Base-by-base conservation (phyloP, 2,888 invertebrate species). In the Patella caerulea region DNA sequence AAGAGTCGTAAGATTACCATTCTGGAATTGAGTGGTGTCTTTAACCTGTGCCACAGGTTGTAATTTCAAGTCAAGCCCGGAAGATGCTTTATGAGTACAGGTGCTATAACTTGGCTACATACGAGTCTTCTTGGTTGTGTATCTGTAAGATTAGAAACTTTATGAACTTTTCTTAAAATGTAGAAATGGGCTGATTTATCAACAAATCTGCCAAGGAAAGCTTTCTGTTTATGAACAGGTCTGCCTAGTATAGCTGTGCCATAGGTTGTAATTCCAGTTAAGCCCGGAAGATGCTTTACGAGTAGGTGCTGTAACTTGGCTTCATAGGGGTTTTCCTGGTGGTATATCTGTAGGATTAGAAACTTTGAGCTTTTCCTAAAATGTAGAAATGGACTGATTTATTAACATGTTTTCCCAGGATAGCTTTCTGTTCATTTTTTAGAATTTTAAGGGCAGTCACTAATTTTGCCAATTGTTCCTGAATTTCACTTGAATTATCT, bases 331-430 rank as follows among this genome's bases (percentile, higher is more conserved):
- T n/a, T 53, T 29, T 14, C 72, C 72, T 45, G 72, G 72, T 72
- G 72, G 72, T 15, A 72, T 12, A 17, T 72, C 29, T 45, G 45
- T n/a, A 15, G 52, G 3, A 34, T 34, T 34, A 34, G 34, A 7
- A 34, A 14, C 17, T 29, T 72, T 29, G 19, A 72, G 0, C 29
- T 17, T 72, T 72, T 15, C 45, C 34, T 9, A 72, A 45, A n/a
- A 72, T 52, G 52, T 72, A 72, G 17, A 72, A 72, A 14, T 29
- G 12, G 52, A 53, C 72, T 45, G 72, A 19, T 29, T 72, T 72
- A 17, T 45, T 3, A n/a, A 72, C 72, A 17, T 14, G 29, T 45
- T 2, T 45, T 53, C 1, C 34, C 3, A n/a, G 7, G 12, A 72
- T 72, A 45, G 72, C 17, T 56, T 56, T 15, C 17, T 17, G 2